Evolutionary conservation across 2,888 invertebrate species (phyloP), one percentile per base, ranked within the genome.

Genomic region (Pandemis corylana): DNA sequence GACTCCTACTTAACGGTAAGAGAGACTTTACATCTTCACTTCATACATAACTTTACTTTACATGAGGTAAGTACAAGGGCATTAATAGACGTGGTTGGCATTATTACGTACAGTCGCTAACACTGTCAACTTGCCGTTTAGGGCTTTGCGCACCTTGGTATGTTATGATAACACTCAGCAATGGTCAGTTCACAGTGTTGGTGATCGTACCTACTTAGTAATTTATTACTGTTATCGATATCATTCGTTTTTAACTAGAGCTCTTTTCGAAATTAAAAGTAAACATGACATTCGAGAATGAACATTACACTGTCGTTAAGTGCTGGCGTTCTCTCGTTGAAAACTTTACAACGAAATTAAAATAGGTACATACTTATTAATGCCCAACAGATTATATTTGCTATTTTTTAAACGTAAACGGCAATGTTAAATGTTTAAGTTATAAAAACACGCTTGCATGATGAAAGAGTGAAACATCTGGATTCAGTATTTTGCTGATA

Each of bases 201-300:
- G 13, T 15, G 9, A 15, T 15, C 15, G 15, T 53, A 15, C 7
- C 7, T 15, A 53, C 7, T 15, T 15, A 53, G 10, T 49, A 7
- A 49, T 49, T 53, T 15, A 10, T 28, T 28, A 28, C 59, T 59
- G 12, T 28, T 59, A 28, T 59, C 5, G 59, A 12, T 5, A 10
- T 59, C 10, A 59, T 12, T 9, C 1, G 28, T 59, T 28, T 59
- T 59, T 59, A 59, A 28, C 5, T 59, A 12, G 7, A 36, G 28
- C 28, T 59, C 59, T 28, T 59, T 59, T 59, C 59, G 59, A 28
- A 53, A 59, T 59, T 59, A 59, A 59, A 59, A 59, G 28, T 59
- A 59, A 59, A 59, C 9, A 59, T 62, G 62, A 62, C 13, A 13
- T 41, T 15, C 2, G 15, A 41, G 15, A 62, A 62, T 3, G 4